Conservation (phyloP, 1,140 invertebrate genomes). For the Drosophila simulans region DNA sequence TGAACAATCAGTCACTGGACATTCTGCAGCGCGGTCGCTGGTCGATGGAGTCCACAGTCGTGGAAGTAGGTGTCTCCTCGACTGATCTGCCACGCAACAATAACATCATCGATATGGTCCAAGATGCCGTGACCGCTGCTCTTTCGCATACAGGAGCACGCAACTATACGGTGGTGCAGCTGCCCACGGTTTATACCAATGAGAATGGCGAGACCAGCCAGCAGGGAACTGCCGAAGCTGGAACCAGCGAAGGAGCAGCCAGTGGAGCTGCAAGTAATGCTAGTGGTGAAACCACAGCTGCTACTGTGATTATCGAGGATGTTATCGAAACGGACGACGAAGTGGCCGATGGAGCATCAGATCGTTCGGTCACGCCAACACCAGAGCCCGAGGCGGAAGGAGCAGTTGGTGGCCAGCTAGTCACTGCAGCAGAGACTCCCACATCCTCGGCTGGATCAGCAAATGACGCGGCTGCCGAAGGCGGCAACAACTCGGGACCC, state of each 20-base stretch:
- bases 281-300: conserved; percentile 57
- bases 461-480: conserved; percentile 10
- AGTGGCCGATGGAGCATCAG: conserved; percentile 39
- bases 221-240: conserved; percentile 19
- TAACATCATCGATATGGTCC: conserved; percentile 82
- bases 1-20: conserved; percentile 80
- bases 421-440: conserved; percentile 1
- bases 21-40: conserved; percentile 80
- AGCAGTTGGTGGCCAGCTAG: conserved; percentile 30
- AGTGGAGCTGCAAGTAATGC: conserved; percentile 29
- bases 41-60: conserved; percentile 84
- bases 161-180: conserved; percentile 79
- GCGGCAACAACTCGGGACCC: conserved; percentile 16
- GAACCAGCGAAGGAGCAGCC: conserved; percentile 19
- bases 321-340: conserved; percentile 67
- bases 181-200: conserved; percentile 73
- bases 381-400: conserved; percentile 28
- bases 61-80: conserved; percentile 84
- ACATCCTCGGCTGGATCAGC: neutral
- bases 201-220: conserved; percentile 38
- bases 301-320: conserved; percentile 73
- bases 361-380: conserved; percentile 35
- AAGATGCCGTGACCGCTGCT: conserved; percentile 81
- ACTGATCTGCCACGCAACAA: conserved; percentile 81
- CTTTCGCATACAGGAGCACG: conserved; percentile 69